Base-by-base conservation (phyloP, 2,888 invertebrate genomes). In the Volucella bombylans region DNA sequence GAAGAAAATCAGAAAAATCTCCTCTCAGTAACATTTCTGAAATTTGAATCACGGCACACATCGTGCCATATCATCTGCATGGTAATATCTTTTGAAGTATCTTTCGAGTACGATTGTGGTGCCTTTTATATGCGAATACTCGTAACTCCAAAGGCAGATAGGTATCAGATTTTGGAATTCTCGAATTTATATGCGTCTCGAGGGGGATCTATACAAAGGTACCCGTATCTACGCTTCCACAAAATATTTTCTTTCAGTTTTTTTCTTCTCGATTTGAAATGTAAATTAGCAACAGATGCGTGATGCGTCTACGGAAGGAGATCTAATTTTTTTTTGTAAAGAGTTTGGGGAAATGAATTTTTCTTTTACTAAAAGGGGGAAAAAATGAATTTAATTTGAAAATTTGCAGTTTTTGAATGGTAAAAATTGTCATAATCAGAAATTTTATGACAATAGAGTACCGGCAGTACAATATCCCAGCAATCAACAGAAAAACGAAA, bases 221-320 rank as follows among this genome's bases (percentile, higher is more conserved):
- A 31, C 31, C 31, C 31, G 31, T 31, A 31, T 31, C 31, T 31
- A 31, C 31, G 31, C 6, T 31, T 31, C 1, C 31, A 31, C 31
- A 6, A 31, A 31, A 31, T 31, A 31, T 31, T 14, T 23, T 15
- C 67, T 54, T 15, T 14, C 9, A 43, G 12, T 23, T 59, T 4
- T 23, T 55, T 12, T 67, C 2, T 14, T 41, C 50, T 45, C 23
- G 14, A 55, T 62, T 69, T 77, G 62, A 69, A 62, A 77, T 77
- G 68, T 54, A 77, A 69, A 77, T 69, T 69, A 77, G 77, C 50
- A 77, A 77, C 77, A 69, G 68, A 77, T 69, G 61, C 9, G 52
- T 54, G 68, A 77, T 69, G 61, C 9, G 52, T 54, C 23, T 23
- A 39, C 15, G 41, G 6, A 6, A 31, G 31, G 31, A 31, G 31